phyloP scores from a whole-genome alignment of 2,888 invertebrate genomes.

The Zygaena filipendulae region DNA sequence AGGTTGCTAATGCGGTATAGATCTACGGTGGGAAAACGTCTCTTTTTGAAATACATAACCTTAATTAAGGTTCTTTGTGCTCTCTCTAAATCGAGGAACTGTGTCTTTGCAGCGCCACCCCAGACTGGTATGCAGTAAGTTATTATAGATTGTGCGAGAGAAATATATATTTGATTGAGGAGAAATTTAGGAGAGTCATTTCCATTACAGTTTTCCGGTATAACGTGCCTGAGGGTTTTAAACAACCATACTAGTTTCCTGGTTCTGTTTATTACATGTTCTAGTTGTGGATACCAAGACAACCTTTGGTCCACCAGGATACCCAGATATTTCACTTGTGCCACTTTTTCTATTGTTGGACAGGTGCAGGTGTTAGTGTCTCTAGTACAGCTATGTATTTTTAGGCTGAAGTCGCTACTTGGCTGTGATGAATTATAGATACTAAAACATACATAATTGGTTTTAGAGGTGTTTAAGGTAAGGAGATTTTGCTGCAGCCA shows the following conservation, averaged over 20 bases:
- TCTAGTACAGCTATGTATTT: constrained; percentile 1
- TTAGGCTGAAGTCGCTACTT: neutral
- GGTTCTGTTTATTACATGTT: constrained; percentile 1
- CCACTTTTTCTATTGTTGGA: constrained; percentile 2
- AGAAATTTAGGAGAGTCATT: constrained; percentile 3
- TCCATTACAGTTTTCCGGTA: too few relatives aligned
- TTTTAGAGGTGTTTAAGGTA: constrained; percentile 1
- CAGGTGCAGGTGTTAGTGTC: constrained; percentile 5
- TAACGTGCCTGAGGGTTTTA: constrained; percentile 10
- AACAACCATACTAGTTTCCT: constrained; percentile 9
- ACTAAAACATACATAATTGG: neutral
- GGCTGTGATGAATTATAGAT: constrained; percentile 1
- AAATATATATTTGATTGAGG: constrained; percentile 6
- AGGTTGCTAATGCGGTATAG: too few relatives aligned
- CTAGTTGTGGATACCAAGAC: constrained; percentile 8
- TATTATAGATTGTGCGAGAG: constrained; percentile 7
- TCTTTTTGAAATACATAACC: constrained; percentile 7
- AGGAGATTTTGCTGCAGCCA: constrained; percentile 5
- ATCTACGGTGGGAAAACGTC: constrained; percentile 8
- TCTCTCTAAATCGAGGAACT: constrained; percentile 7
- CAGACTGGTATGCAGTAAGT: constrained; percentile 10
- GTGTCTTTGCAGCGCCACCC: constrained; percentile 13
- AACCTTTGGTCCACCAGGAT: constrained; percentile 7
- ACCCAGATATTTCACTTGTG: constrained; percentile 9
- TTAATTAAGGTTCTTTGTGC: constrained; percentile 12